phyloP scores from a whole-genome alignment of 2,888 invertebrate genomes.

The Drymonia ruficornis region DNA sequence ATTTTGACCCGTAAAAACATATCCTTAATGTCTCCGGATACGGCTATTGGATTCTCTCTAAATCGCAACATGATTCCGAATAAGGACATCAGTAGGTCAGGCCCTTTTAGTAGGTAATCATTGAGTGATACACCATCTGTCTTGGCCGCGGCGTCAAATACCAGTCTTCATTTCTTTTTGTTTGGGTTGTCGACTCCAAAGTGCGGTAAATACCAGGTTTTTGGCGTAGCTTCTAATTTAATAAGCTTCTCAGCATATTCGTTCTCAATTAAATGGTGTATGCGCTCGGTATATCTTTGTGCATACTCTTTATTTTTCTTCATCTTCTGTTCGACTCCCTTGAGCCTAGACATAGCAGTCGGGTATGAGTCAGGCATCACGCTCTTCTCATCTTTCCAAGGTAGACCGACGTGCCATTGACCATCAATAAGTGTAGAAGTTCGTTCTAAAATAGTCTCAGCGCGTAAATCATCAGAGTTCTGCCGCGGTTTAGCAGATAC shows the following conservation, averaged over 20 bases:
- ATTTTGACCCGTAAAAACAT: background rate
- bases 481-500: slow-evolving; percentile 6
- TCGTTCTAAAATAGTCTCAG: slow-evolving; percentile 3
- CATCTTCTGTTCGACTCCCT: slow-evolving; percentile 28
- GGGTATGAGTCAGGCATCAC: slow-evolving; percentile 10
- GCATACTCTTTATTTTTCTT: slow-evolving; percentile 10
- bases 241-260: slow-evolving; percentile 25
- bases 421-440: slow-evolving; percentile 6
- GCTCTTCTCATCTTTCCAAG: background rate
- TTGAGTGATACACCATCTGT: slow-evolving; percentile 17
- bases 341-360: slow-evolving; percentile 21
- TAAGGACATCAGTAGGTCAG: background rate
- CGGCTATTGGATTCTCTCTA: background rate
- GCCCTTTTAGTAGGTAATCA: slow-evolving; percentile 10
- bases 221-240: slow-evolving; percentile 7
- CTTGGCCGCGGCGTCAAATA: slow-evolving; percentile 31
- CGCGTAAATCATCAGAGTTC: slow-evolving; percentile 6
- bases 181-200: slow-evolving; percentile 36
- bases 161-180: slow-evolving; percentile 30
- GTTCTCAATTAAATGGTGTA: slow-evolving; percentile 32
- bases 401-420: slow-evolving; percentile 9
- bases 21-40: background rate
- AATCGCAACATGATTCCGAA: too few relatives aligned
- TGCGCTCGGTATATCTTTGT: slow-evolving; percentile 22
- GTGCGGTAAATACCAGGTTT: slow-evolving; percentile 36